phyloP scores from a whole-genome alignment of 2,113 vertebrate genomes.

The Mobula birostris region DNA sequence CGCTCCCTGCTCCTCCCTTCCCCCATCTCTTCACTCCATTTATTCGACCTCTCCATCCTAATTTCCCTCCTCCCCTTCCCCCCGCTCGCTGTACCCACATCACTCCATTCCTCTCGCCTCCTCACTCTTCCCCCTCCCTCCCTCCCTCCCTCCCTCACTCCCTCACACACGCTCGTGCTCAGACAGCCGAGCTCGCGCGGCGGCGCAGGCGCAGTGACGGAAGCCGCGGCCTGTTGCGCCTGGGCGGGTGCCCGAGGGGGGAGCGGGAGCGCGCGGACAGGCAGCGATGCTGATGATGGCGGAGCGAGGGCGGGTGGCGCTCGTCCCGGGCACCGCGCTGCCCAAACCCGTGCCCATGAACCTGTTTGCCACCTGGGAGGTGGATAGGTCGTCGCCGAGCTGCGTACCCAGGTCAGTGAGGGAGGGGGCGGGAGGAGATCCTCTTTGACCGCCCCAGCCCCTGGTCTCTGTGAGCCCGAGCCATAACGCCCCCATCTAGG shows the following conservation, averaged over 20 bases:
- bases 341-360: slow-evolving; percentile 65
- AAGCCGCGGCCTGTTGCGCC: background rate
- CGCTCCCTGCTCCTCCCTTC: too few species aligned
- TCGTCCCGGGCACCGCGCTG: slow-evolving; percentile 41
- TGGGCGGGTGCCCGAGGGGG: background rate
- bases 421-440: background rate
- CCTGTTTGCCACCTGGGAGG: slow-evolving; percentile 70
- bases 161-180: background rate
- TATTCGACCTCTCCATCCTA: too few species aligned
- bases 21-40: too few species aligned
- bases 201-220: slow-evolving; percentile 7
- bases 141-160: background rate
- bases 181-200: background rate
- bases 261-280: background rate
- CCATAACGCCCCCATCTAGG: background rate
- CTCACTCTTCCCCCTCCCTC: too few species aligned
- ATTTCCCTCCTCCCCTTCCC: too few species aligned
- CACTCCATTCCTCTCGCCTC: too few species aligned
- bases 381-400: slow-evolving; percentile 68
- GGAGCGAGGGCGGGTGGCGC: slow-evolving; percentile 5
- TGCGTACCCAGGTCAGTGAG: slow-evolving; percentile 61
- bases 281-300: background rate
- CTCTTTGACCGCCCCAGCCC: background rate
- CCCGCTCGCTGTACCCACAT: too few species aligned
- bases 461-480: background rate